Conservation (phyloP, 92 coral and sea anemone genomes). For the Hydrozoanthus gracilis region DNA sequence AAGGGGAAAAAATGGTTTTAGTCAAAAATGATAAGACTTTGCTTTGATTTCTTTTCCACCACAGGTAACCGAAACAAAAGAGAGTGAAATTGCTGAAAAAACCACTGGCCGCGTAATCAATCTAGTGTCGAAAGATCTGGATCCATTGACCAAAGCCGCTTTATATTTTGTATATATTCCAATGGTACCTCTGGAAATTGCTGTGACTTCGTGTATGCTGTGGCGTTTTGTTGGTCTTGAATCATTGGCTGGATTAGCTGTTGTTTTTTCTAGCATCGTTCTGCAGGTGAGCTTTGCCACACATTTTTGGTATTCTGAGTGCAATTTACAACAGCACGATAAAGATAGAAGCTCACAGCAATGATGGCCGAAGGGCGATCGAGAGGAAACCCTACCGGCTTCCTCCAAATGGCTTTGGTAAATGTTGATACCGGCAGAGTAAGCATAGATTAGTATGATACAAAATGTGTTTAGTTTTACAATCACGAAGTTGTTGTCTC, state of each 20-base stretch:
- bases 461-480: background rate
- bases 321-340: no score
- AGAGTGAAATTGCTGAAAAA: background rate
- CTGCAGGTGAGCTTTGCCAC: background rate
- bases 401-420: no score
- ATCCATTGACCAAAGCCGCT: background rate
- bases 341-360: no score
- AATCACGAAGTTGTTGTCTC: background rate
- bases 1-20: no score
- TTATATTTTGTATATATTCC: background rate
- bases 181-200: background rate
- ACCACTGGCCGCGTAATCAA: slow-evolving; percentile 1
- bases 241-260: background rate
- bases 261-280: background rate
- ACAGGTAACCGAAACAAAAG: background rate
- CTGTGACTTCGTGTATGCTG: background rate
- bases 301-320: no score
- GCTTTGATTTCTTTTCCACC: background rate
- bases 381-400: no score
- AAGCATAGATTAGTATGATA: no score
- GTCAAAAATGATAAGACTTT: background rate
- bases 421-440: no score
- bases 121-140: background rate
- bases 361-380: no score
- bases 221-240: background rate